Evolutionary conservation across 1,140 invertebrate genomes (phyloP).

Genomic region (Magallana angulata): DNA sequence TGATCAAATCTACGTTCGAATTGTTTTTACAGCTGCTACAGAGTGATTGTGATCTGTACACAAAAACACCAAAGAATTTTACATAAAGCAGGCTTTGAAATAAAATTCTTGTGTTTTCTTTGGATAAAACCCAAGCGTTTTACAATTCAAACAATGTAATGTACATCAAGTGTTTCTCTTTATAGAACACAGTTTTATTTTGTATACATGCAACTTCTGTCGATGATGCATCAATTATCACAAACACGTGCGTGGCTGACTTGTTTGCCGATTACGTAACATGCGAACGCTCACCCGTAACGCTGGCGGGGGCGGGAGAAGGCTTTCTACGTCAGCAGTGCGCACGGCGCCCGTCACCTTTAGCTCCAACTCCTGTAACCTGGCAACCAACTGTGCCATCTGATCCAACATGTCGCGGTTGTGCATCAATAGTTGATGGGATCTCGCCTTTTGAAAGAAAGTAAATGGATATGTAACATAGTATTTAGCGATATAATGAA

Average conservation of each 20-base stretch:
- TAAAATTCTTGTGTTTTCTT: not conserved
- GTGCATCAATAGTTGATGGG: conserved; percentile 94
- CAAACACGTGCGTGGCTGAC: not conserved
- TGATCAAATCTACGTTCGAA: not conserved
- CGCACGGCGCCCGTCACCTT: conserved; percentile 68
- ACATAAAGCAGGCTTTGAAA: not conserved
- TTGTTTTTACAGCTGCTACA: conserved; percentile 18
- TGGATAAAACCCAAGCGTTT: not conserved
- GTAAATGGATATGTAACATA: not conserved
- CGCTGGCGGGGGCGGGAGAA: conserved; percentile 58
- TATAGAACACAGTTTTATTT: not conserved
- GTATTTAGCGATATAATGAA: not conserved
- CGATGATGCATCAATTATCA: not conserved
- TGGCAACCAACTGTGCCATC: conserved; percentile 85
- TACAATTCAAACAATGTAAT: not conserved
- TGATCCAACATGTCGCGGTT: conserved; percentile 97
- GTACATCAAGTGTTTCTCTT: not conserved
- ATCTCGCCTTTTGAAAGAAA: conserved; percentile 86
- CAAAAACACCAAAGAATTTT: not conserved
- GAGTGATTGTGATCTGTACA: not conserved
- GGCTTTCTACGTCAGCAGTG: conserved; percentile 52
- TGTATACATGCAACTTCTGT: not conserved
- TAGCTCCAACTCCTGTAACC: conserved; percentile 90
- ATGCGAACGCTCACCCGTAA: conserved; percentile 59
- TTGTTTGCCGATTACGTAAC: conserved; percentile 14